A percentile compares a stretch with the other conserved stretches of the same genome.
phyloP scores from a whole-genome alignment of 2,888 invertebrate species.

The Polydrusus tereticollis region DNA sequence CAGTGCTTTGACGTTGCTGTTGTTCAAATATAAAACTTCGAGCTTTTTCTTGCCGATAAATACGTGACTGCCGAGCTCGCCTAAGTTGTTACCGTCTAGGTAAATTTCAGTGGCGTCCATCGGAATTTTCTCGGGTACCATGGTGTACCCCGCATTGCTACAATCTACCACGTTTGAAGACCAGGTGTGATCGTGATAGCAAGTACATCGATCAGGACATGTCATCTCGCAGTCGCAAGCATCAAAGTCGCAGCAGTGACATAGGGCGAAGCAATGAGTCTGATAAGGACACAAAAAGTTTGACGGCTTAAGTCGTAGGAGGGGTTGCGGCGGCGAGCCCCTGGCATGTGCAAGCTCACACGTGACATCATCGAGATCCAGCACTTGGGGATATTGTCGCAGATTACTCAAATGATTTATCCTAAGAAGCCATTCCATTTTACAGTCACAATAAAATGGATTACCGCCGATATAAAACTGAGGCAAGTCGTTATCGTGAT shows the following conservation, averaged over 20 bases:
- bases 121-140: slow-evolving; percentile 84
- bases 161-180: slow-evolving; percentile 88
- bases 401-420: slow-evolving; percentile 82
- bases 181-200: slow-evolving; percentile 90
- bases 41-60: slow-evolving; percentile 89
- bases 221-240: slow-evolving; percentile 94
- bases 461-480: slow-evolving; percentile 86
- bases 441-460: slow-evolving; percentile 88
- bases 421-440: slow-evolving; percentile 88
- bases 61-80: slow-evolving; percentile 84
- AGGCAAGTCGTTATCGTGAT: slow-evolving; percentile 78
- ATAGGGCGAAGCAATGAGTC: slow-evolving; percentile 86
- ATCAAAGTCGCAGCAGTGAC: slow-evolving; percentile 92
- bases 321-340: slow-evolving; percentile 74
- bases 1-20: slow-evolving; percentile 81
- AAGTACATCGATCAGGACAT: slow-evolving; percentile 87
- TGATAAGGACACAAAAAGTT: slow-evolving; percentile 87
- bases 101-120: slow-evolving; percentile 92
- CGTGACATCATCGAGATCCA: slow-evolving; percentile 83
- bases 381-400: slow-evolving; percentile 82
- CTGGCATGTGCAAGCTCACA: slow-evolving; percentile 80
- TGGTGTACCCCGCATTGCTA: slow-evolving; percentile 79
- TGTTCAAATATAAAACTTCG: slow-evolving; percentile 82
- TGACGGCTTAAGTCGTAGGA: slow-evolving; percentile 78
- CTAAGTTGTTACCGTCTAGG: slow-evolving; percentile 85